Evolutionary conservation across 2,888 invertebrate species (phyloP), one percentile per base, ranked within the genome.

Genomic region (Argyresthia albistria): DNA sequence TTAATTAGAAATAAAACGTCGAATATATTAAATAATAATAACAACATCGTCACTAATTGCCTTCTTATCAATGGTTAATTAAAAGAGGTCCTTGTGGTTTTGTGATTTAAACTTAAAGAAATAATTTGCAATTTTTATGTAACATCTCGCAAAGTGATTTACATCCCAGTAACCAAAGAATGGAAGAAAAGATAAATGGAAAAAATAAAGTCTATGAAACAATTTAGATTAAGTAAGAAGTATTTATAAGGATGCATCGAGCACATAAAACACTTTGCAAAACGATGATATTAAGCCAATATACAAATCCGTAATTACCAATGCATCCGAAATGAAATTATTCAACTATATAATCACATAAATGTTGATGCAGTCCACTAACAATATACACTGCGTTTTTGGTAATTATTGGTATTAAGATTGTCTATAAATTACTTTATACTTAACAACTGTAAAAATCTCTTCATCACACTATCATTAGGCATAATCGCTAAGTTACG

Each of bases 61-160:
- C 84, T 83, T 87, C 86, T 86, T 81, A 86, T 86, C 86, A 86
- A 87, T 86, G 86, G 86, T 87, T 86, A 86, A 77, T 82, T 83
- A 86, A 86, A 88, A 87, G 88, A 88, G 88, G 88, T 88, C 88
- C 84, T 81, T 88, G 76, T 81, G 88, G 88, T 88, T 88, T 83
- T 84, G 80, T 80, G 77, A 76, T 78, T 77, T 76, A 73, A 74
- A 76, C 73, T 72, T 66, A 68, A 67, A 67, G 67, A 63, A 65
- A 65, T 64, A 60, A 63, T 64, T 66, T 61, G 50, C 57, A 58
- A 56, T 55, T 58, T 55, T 43, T 53, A 25, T 8, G 4, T 46
- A 35, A 35, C 11, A 14, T 43, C 56, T 63, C 60, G 63, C 69
- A 68, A 62, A 75, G 74, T 75, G 78, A 73, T 73, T 67, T 67